These are phyloP conservation scores for Clitarchus hookeri DNA, from an alignment of 2,888 invertebrate species.

Conservation along the genomic window DNA sequence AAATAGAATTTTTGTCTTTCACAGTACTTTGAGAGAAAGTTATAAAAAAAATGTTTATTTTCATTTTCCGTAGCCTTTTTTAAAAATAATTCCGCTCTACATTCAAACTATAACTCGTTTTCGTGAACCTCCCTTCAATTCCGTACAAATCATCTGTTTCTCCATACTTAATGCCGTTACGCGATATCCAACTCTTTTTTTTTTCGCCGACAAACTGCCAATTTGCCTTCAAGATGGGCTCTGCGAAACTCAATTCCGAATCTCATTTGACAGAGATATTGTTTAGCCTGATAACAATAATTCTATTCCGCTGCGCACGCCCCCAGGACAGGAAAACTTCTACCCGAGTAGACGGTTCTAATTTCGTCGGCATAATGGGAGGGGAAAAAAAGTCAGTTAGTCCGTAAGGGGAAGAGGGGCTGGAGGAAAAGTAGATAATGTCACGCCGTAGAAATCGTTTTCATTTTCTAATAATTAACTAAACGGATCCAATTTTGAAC, in stretches of 20 bases:
- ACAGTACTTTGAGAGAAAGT: background rate
- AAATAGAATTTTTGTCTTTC: too few relatives aligned
- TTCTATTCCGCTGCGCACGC: slow-evolving; percentile 33
- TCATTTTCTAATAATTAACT: slow-evolving; percentile 14
- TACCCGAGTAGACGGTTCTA: background rate
- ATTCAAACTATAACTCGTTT: background rate
- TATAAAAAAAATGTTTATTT: background rate
- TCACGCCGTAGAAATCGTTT: background rate
- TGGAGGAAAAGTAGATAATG: background rate
- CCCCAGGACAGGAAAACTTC: background rate
- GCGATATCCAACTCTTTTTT: slow-evolving; percentile 34
- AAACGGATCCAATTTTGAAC: background rate
- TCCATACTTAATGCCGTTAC: slow-evolving; percentile 32
- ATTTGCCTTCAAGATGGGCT: slow-evolving; percentile 42
- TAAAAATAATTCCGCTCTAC: background rate
- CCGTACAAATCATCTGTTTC: slow-evolving; percentile 28
- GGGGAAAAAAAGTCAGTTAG: background rate
- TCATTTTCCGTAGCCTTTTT: background rate
- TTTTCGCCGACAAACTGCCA: slow-evolving; percentile 37
- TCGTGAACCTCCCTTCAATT: background rate
- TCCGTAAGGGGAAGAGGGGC: background rate
- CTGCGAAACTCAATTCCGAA: slow-evolving; percentile 41
- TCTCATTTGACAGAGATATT: slow-evolving; percentile 42
- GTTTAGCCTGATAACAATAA: slow-evolving; percentile 42
- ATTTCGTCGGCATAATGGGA: background rate